Conservation (phyloP, 1,140 invertebrate species). For the Plutomurus gul region DNA sequence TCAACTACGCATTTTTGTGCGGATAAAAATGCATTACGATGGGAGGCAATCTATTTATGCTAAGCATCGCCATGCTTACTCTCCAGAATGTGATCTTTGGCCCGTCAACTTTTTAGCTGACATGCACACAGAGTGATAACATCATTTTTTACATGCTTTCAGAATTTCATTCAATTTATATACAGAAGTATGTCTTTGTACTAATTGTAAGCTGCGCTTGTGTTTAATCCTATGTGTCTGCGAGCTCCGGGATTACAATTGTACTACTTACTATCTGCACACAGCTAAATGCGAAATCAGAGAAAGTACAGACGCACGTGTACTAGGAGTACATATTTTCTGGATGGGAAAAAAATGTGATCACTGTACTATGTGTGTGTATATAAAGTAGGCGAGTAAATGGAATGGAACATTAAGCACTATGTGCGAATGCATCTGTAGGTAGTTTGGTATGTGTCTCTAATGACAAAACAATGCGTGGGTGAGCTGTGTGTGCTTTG, state of each 20-base stretch:
- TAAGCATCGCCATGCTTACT: neutral
- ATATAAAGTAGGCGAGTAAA: neutral
- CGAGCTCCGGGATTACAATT: neutral
- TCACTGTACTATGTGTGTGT: neutral
- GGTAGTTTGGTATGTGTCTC: neutral
- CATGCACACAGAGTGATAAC: neutral
- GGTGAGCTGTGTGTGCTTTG: neutral
- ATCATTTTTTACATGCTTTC: neutral
- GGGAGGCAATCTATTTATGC: neutral
- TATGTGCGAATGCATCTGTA: neutral
- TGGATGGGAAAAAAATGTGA: neutral
- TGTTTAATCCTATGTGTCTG: neutral
- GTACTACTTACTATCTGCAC: neutral
- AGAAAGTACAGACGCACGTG: neutral
- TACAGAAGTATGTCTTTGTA: neutral
- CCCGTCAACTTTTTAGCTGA: neutral
- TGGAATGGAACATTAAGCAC: no score
- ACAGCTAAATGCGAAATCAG: neutral
- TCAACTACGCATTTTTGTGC: neutral
- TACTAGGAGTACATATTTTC: neutral
- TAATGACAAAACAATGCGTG: conserved; percentile 15
- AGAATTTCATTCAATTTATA: neutral
- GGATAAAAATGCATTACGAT: neutral
- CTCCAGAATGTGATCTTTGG: neutral
- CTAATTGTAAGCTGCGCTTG: neutral